Evolutionary conservation across 2,888 invertebrate species (phyloP), one percentile per base, ranked within the genome.

Genomic region (Orgyia antiqua): DNA sequence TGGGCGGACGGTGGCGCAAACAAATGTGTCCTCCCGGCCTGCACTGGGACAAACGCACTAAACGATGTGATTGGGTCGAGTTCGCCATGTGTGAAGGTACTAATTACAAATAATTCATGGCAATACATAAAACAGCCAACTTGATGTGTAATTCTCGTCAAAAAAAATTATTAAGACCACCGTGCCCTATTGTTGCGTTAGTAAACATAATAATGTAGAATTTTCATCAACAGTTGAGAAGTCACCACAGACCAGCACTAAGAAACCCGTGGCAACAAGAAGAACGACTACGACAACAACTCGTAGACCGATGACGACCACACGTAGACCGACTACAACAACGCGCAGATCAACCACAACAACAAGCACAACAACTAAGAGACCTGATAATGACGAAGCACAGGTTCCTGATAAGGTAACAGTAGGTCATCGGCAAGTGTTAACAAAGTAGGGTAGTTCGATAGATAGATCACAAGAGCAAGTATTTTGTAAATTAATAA

Each of bases 41-140:
- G 29, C 94, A 95, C 63, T 96, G 94, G 94, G 94, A 94, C 65
- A 82, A 83, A 27, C 74, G 88, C 1, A 86, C 88, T 15, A 88
- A 88, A 20, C 88, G 92, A 12, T 95, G 95, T 57, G 95, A 95
- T 64, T 95, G 95, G 95, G 92, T 94, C 4, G 86, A 87, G 4
- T 87, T 88, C 27, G 94, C 94, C 0, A 90, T 91, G 71, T 95
- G 95, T 57, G 79, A 80, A 42, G 58, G 84, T 84, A 61, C 2
- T 13, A 18, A 29, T 2, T 6, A 15, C 15, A 15, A 4, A 15
- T 15, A 15, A 15, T 15, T 4, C 15, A n/a, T n/a, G n/a, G n/a
- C n/a, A n/a, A n/a, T n/a, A n/a, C n/a, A n/a, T n/a, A n/a, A n/a
- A n/a, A n/a, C n/a, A n/a, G n/a, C n/a, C n/a, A n/a, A n/a, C n/a